Evolutionary conservation across 1,140 invertebrate genomes (phyloP), one percentile per base, ranked within the genome.

Genomic region (Oryzaephilus surinamensis): DNA sequence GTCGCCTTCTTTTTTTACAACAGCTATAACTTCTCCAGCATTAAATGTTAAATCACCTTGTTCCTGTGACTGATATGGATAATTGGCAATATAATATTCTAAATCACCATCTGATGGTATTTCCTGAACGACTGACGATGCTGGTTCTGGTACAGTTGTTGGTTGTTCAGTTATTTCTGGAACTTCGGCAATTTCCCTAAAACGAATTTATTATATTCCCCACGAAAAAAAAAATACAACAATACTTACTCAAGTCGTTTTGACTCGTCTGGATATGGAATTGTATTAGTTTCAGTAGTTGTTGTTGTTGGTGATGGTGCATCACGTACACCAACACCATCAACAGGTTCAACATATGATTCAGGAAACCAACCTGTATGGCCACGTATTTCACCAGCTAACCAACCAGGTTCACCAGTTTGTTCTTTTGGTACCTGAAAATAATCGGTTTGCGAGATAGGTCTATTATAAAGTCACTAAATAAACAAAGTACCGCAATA

Each of bases 351-450:
- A 8, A 93, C 92, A 63, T 97, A 98, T 4, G 89, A 88, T 64
- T 96, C 89, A 3, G 96, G 95, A 67, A 98, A 98, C 90, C 93
- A 97, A n/a, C 95, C 94, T 4, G 79, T 82, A 44, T 84, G 76
- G 13, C 85, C 87, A 54, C 84, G 72, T 17, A 91, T 76, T 57
- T 91, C 85, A 3, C 96, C 96, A 46, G 88, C 87, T 46, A 92
- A 70, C 96, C 96, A 99, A n/a, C 94, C 95, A 6, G 92, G 91
- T 59, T 98, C 94, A 1, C 85, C 84, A 52, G 79, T 82, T 63
- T 93, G 84, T 38, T 83, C 80, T 17, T 80, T 65, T 16, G 88
- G 82, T 14, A 95, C 81, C 69, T 81, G 47, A 20, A 66, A 55
- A 58, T 55, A 37, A 21, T n/a, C 42, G 14, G 20, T 28, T 31